phyloP scores from a whole-genome alignment of 2,113 vertebrate species.

The Ascaphus truei region DNA sequence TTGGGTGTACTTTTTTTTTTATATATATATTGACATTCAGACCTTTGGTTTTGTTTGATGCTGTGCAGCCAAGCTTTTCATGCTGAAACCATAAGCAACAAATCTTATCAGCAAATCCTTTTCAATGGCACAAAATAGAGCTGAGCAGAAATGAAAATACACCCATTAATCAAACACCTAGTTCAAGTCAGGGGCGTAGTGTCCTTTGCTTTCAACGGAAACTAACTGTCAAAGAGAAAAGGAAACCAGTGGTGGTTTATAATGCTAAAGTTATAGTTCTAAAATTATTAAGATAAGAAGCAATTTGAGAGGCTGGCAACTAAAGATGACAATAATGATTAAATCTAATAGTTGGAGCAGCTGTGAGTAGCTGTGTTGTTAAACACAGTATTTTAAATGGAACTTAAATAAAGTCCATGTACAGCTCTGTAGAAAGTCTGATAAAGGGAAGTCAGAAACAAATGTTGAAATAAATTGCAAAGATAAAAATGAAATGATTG shows the following conservation, averaged over 20 bases:
- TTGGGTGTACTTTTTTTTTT: constrained; percentile 14
- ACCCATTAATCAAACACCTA: constrained; percentile 36
- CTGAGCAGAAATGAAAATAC: constrained; percentile 23
- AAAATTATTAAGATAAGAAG: constrained; percentile 44
- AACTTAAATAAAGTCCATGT: constrained; percentile 30
- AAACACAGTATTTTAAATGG: constrained; percentile 30
- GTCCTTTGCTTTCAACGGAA: constrained; percentile 42
- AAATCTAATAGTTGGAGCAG: constrained; percentile 28
- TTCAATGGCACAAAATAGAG: constrained; percentile 40
- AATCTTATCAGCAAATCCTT: constrained; percentile 36
- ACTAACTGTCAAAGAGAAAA: constrained; percentile 27
- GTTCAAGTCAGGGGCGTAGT: constrained; percentile 4
- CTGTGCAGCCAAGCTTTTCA: constrained; percentile 9
- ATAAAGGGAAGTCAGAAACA: constrained; percentile 32
- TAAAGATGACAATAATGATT: constrained; percentile 39
- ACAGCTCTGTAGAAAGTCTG: constrained; percentile 29
- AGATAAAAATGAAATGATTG: constrained; percentile 35
- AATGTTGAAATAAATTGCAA: constrained; percentile 16
- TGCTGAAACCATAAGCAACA: constrained; percentile 31
- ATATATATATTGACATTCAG: not conserved
- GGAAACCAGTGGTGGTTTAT: constrained; percentile 10
- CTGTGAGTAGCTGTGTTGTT: constrained; percentile 21
- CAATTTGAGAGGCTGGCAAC: constrained; percentile 40
- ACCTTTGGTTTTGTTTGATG: constrained; percentile 24
- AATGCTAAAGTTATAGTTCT: constrained; percentile 30